phyloP scores from a whole-genome alignment of 2,113 vertebrate species.

The Cranoglanis bouderius region DNA sequence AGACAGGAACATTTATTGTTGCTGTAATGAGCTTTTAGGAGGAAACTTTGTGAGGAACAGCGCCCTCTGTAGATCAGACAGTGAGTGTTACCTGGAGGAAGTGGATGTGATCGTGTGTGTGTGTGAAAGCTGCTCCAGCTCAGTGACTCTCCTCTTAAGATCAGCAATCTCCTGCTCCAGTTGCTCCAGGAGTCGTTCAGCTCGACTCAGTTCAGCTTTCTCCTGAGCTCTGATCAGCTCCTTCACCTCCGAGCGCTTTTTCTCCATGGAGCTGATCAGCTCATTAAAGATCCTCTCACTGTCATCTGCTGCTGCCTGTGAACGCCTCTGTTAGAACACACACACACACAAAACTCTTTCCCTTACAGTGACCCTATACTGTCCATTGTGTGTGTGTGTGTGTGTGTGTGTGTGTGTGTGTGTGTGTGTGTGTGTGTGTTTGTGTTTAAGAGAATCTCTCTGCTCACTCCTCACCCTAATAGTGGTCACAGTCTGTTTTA shows the following conservation, averaged over 20 bases:
- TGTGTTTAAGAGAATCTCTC: background rate
- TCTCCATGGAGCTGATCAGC: too few relatives aligned
- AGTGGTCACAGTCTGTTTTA: background rate
- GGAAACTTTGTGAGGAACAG: background rate
- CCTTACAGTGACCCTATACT: too few relatives aligned
- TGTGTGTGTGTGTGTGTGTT: too few relatives aligned
- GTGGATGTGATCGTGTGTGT: constrained; percentile 46
- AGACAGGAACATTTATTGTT: too few relatives aligned
- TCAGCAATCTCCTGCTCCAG: constrained; percentile 37
- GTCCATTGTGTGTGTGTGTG: too few relatives aligned
- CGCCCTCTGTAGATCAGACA: constrained; percentile 4
- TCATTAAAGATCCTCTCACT: too few relatives aligned
- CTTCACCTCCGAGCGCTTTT: too few relatives aligned
- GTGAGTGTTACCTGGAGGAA: constrained; percentile 47
- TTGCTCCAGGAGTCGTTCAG: background rate
- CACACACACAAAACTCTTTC: too few relatives aligned
- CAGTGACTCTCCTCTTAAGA: constrained; percentile 38
- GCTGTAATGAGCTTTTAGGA: constrained; percentile 3
- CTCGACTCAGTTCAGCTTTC: background rate
- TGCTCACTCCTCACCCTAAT: background rate
- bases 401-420: too few relatives aligned
- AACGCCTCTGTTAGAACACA: too few relatives aligned
- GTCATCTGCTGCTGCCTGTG: too few relatives aligned
- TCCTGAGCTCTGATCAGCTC: background rate
- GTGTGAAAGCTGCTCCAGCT: constrained; percentile 48